Conservation (phyloP, 2,888 invertebrate species). For the Tholera decimalis region DNA sequence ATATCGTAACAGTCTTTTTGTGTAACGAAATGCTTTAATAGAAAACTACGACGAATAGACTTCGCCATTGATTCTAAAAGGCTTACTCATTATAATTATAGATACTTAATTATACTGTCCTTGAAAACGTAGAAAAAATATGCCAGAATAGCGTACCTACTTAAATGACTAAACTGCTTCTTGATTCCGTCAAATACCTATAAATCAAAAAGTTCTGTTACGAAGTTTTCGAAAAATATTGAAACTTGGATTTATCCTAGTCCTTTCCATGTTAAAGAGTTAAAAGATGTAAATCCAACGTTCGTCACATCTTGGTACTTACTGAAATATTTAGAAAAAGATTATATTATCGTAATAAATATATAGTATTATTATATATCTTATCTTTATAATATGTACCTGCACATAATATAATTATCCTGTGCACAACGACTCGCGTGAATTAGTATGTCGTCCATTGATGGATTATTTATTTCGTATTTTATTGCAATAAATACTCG, state of each 20-base stretch:
- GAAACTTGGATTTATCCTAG: constrained; percentile 21
- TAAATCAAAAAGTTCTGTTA: constrained; percentile 24
- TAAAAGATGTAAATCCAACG: constrained; percentile 24
- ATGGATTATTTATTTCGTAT: constrained; percentile 37
- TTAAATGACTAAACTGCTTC: not conserved
- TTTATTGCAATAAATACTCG: constrained; percentile 24
- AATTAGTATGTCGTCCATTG: constrained; percentile 17
- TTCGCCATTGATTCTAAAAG: not conserved
- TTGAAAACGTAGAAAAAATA: not conserved
- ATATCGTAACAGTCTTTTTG: constrained; percentile 42
- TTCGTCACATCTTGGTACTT: constrained; percentile 27
- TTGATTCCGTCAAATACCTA: constrained; percentile 22
- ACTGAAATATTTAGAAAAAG: constrained; percentile 44
- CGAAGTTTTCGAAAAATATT: constrained; percentile 33
- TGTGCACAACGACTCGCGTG: constrained; percentile 36
- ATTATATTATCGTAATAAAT: constrained; percentile 43
- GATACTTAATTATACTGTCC: not conserved
- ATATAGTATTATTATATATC: constrained; percentile 48
- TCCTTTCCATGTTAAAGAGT: too few relatives aligned
- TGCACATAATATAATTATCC: constrained; percentile 46
- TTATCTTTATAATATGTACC: constrained; percentile 54
- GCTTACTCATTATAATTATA: constrained; percentile 3
- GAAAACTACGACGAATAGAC: not conserved
- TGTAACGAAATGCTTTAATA: not conserved
- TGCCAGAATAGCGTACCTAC: constrained; percentile 19